Evolutionary conservation across 2,888 invertebrate genomes (phyloP), one percentile per base, ranked within the genome.

Genomic region (Clistopyga incitator): DNA sequence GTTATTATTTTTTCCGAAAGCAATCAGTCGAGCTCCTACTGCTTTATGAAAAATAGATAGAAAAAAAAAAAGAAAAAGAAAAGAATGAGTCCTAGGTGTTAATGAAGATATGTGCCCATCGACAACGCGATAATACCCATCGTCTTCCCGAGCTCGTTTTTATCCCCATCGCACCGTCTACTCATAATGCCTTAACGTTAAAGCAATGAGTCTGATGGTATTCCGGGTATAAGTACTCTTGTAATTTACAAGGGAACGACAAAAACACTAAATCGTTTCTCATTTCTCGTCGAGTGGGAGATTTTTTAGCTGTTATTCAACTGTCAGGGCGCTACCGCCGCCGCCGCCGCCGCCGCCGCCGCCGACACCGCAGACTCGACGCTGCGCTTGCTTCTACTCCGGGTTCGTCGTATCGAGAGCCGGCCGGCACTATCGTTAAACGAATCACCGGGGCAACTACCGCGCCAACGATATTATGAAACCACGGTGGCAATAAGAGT

Each of bases 221-320:
- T 68, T 72, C 67, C 34, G 68, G 70, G 29, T 67, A 52, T 47
- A 77, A 72, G 38, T 45, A 65, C 20, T 61, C 64, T 68, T 70
- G 64, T 74, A 78, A 78, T 84, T 84, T 75, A 81, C 78, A 59
- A 75, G 81, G 56, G n/a, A 59, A 52, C 54, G 65, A 84, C 74
- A 81, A 84, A 80, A 88, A 88, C 65, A 45, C 76, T 82, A 61
- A 72, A 77, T 74, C 79, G 70, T 79, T 79, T 79, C 79, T 47
- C 77, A 68, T 81, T 52, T 77, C 68, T 70, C 77, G 54, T 68
- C 78, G 71, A 71, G 18, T 65, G 54, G 18, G 47, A 29, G 34
- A 29, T 29, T 52, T 70, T 70, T 78, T 61, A 45, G 20, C 25
- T n/a, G 34, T 11, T 20, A 25, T 52, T 42, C 52, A 25, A 64